A percentile compares a stretch with the other conserved stretches of the same genome.
Evolutionary conservation across 2,113 vertebrate genomes (phyloP).

Genomic region (Rhipidura dahli): DNA sequence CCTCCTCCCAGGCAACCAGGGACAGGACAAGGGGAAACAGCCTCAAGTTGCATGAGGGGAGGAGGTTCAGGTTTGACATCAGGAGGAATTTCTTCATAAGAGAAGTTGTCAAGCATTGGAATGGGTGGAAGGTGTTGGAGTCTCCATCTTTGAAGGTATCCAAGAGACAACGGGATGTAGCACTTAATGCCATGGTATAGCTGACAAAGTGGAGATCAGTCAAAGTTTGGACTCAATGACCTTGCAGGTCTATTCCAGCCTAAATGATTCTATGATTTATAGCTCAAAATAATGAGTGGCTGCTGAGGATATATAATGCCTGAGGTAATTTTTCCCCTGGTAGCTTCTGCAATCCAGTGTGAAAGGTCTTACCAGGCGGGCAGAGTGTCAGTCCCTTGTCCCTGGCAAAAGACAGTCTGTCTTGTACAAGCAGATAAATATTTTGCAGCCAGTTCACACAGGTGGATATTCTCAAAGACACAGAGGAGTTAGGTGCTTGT

Average conservation of each 20-base stretch:
- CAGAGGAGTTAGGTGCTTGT: rapidly evolving
- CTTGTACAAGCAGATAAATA: background rate
- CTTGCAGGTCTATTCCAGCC: background rate
- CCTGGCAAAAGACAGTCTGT: background rate
- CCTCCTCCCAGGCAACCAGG: background rate
- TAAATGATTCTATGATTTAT: background rate
- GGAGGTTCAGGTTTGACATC: background rate
- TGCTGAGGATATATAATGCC: background rate
- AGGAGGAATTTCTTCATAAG: background rate
- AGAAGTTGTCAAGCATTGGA: background rate
- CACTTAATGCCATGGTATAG: background rate
- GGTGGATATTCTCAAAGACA: background rate
- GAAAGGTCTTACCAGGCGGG: background rate
- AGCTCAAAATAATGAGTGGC: background rate
- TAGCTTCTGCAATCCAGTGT: background rate
- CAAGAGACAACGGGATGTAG: background rate
- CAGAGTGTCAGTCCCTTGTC: background rate
- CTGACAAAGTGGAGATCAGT: background rate
- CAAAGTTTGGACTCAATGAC: background rate
- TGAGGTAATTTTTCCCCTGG: background rate
- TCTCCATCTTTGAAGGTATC: background rate
- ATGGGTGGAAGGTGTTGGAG: background rate
- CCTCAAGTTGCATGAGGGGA: background rate
- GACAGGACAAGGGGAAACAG: background rate
- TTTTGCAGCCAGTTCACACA: background rate